Evolutionary conservation across 1,140 invertebrate species (phyloP).

Genomic region (Microplitis mediator): DNA sequence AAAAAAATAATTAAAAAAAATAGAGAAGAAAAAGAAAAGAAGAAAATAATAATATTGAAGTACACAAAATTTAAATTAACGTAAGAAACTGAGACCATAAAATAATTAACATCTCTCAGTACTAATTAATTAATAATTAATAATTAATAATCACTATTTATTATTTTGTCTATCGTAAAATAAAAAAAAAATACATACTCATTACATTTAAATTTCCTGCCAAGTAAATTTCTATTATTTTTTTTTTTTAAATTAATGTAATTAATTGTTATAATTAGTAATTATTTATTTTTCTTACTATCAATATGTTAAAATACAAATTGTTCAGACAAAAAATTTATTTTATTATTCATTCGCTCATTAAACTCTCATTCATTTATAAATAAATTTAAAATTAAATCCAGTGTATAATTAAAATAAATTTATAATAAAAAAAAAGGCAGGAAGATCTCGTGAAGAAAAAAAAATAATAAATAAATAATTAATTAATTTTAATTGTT

Average conservation of each 20-base stretch:
- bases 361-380: conserved; percentile 39
- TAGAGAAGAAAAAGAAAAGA: not conserved
- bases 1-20: not conserved
- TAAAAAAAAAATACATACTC: no score
- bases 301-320: conserved; percentile 65
- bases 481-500: no score
- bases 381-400: no score
- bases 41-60: not conserved
- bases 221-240: not conserved
- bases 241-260: not conserved
- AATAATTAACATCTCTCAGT: not conserved
- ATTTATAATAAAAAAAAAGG: not conserved
- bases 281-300: conserved; percentile 61
- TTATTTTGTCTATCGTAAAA: not conserved
- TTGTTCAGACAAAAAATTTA: conserved; percentile 55
- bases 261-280: conserved; percentile 49
- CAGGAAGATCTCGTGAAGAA: no score
- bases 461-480: no score
- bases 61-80: not conserved
- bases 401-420: conserved; percentile 36
- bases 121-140: not conserved
- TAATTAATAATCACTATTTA: not conserved
- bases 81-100: not conserved
- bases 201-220: not conserved
- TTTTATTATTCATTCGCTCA: conserved; percentile 37